Percentiles rank a stretch among this genome's conserved stretches.
phyloP scores from a whole-genome alignment of 2,888 invertebrate species.

The Poecilobothrus nobilitatus region DNA sequence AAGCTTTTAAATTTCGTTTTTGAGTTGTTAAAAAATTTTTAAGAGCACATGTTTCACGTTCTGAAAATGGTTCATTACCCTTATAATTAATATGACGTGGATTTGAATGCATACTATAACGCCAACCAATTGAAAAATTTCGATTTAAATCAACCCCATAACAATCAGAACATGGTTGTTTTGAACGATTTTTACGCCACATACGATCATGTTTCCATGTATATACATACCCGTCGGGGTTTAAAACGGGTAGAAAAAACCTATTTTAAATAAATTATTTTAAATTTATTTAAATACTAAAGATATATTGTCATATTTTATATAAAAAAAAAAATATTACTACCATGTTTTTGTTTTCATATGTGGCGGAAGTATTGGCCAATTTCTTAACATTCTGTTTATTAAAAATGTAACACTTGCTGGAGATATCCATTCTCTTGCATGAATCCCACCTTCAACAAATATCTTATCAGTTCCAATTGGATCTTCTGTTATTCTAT shows the following conservation, averaged over 20 bases:
- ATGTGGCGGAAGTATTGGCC: too few relatives aligned
- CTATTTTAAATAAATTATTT: conserved; percentile 45
- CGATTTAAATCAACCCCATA: conserved; percentile 69
- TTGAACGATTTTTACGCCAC: conserved; percentile 71
- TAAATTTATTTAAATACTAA: neutral
- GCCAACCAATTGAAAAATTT: conserved; percentile 70
- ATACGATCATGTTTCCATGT: conserved; percentile 64
- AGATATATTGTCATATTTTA: neutral
- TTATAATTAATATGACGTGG: conserved; percentile 68
- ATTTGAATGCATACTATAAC: conserved; percentile 60
- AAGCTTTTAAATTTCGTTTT: conserved; percentile 52
- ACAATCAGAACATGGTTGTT: conserved; percentile 46
- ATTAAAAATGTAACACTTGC: too few relatives aligned
- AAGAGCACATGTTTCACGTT: conserved; percentile 64
- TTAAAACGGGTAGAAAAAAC: conserved; percentile 66
- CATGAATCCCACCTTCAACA: too few relatives aligned
- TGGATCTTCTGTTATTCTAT: too few relatives aligned
- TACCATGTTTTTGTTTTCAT: too few relatives aligned
- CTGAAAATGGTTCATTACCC: conserved; percentile 65
- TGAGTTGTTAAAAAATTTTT: conserved; percentile 54
- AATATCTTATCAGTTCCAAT: too few relatives aligned
- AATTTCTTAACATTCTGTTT: too few relatives aligned
- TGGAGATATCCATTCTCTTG: too few relatives aligned
- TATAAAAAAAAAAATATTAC: neutral
- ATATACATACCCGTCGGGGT: conserved; percentile 72